phyloP scores from a whole-genome alignment of 1,140 invertebrate genomes.

The Steinernema khuongi region DNA sequence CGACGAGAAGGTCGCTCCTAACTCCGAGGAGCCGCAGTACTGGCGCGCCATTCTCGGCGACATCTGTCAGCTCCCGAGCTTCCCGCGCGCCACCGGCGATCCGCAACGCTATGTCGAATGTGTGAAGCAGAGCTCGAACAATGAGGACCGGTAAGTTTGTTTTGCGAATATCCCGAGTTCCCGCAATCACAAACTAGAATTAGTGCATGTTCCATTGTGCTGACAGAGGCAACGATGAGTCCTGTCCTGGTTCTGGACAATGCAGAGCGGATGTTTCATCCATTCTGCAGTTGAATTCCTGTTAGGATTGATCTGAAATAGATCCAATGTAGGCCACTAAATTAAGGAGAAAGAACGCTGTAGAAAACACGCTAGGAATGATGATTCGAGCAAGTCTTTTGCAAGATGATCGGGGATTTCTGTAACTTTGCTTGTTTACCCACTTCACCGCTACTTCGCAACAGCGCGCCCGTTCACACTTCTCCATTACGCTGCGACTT shows the following conservation, averaged over 20 bases:
- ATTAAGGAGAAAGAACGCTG: too few species aligned
- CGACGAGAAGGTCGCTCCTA: neutral
- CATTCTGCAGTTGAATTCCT: too few species aligned
- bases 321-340: too few species aligned
- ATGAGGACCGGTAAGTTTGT: conserved; percentile 36
- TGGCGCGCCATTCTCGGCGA: conserved; percentile 53
- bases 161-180: conserved; percentile 8
- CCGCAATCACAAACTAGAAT: too few species aligned
- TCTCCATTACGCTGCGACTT: conserved; percentile 2
- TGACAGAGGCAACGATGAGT: too few species aligned
- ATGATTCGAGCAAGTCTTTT: too few species aligned
- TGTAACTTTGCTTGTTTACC: neutral
- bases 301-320: too few species aligned
- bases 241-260: too few species aligned
- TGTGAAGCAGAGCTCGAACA: conserved; percentile 40
- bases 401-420: too few species aligned
- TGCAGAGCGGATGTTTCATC: too few species aligned
- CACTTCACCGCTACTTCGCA: conserved; percentile 4
- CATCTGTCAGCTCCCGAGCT: conserved; percentile 51
- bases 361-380: too few species aligned
- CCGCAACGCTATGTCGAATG: conserved; percentile 48
- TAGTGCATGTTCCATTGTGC: too few species aligned
- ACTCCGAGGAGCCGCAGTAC: conserved; percentile 32
- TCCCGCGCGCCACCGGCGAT: conserved; percentile 48
- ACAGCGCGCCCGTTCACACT: neutral